phyloP scores from a whole-genome alignment of 1,140 invertebrate species.

The Eriosoma lanigerum region DNA sequence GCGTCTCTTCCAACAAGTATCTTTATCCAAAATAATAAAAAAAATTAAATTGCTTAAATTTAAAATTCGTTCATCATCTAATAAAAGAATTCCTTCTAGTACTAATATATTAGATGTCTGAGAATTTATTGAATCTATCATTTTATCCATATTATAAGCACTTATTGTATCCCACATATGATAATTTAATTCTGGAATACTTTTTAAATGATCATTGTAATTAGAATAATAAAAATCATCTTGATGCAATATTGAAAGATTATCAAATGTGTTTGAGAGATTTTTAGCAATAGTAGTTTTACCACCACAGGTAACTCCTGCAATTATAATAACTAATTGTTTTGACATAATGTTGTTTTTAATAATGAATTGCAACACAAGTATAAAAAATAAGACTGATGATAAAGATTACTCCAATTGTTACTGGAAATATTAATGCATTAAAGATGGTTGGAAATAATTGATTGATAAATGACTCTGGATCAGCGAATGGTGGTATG shows the following conservation, averaged over 20 bases:
- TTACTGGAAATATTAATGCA: slow-evolving; percentile 24
- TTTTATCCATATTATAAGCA: slow-evolving; percentile 41
- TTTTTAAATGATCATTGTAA: slow-evolving; percentile 4
- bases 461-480: slow-evolving; percentile 37
- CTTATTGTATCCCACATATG: slow-evolving; percentile 24
- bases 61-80: slow-evolving; percentile 36
- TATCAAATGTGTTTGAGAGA: slow-evolving; percentile 2
- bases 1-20: slow-evolving; percentile 9
- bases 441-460: slow-evolving; percentile 32
- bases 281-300: slow-evolving; percentile 28
- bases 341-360: slow-evolving; percentile 46
- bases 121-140: slow-evolving; percentile 6
- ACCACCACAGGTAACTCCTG: slow-evolving; percentile 40
- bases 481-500: slow-evolving; percentile 41
- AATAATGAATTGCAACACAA: slow-evolving; percentile 26
- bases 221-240: slow-evolving; percentile 41
- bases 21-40: slow-evolving; percentile 38
- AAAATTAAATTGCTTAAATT: slow-evolving; percentile 21
- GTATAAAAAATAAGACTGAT: slow-evolving; percentile 37
- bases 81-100: slow-evolving; percentile 41
- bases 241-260: slow-evolving; percentile 38
- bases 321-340: slow-evolving; percentile 24
- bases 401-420: slow-evolving; percentile 23
- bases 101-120: slow-evolving; percentile 14
- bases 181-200: slow-evolving; percentile 44